These are phyloP conservation scores for Pocillopora grandis DNA, from an alignment of 92 coral and sea anemone species.

Conservation along the genomic window DNA sequence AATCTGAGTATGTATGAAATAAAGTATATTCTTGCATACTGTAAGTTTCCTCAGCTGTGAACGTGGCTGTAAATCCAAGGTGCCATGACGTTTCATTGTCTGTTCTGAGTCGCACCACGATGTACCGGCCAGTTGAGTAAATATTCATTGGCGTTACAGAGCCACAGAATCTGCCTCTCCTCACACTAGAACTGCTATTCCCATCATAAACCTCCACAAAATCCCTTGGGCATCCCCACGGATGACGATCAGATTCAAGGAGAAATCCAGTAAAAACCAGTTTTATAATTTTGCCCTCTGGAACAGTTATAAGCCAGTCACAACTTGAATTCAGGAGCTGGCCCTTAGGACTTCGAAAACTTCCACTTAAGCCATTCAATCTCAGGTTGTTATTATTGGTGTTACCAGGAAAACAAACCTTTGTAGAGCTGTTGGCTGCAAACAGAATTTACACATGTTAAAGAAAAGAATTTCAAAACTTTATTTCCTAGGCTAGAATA, in stretches of 20 bases:
- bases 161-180: slow-evolving; percentile 56
- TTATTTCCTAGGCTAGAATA: too few species aligned
- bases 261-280: slow-evolving; percentile 9
- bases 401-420: slow-evolving; percentile 20
- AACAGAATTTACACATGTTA: too few species aligned
- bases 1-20: too few species aligned
- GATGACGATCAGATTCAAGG: slow-evolving; percentile 16
- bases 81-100: not conserved
- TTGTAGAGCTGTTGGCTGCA: not conserved
- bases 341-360: slow-evolving; percentile 7
- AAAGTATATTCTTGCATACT: not conserved
- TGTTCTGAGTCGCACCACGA: slow-evolving; percentile 26
- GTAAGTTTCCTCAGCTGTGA: not conserved
- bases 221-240: slow-evolving; percentile 22
- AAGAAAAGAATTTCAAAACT: too few species aligned
- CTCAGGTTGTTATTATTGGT: not conserved
- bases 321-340: slow-evolving; percentile 5
- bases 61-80: not conserved
- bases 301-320: slow-evolving; percentile 39
- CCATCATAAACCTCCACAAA: slow-evolving; percentile 61
- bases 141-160: slow-evolving; percentile 21
- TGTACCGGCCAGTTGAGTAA: slow-evolving; percentile 37
- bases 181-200: not conserved
- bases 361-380: not conserved
- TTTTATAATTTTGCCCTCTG: slow-evolving; percentile 20